A percentile compares a stretch with the other conserved stretches of the same genome.
These are phyloP conservation scores for Sarcophaga peregrina DNA, from an alignment of 1,140 invertebrate species.

Conservation along the genomic window DNA sequence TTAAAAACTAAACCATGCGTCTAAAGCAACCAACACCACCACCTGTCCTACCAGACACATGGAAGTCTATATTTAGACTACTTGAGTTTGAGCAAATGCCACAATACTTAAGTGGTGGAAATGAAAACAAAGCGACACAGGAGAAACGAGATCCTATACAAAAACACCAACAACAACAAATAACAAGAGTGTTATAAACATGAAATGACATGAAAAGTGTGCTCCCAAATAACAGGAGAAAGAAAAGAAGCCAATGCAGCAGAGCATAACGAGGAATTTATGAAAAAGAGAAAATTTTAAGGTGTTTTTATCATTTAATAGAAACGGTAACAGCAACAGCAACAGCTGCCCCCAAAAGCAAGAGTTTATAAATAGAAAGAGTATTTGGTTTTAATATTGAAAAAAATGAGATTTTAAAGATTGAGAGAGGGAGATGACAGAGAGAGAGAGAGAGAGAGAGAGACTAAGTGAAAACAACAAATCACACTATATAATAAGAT, in stretches of 20 bases:
- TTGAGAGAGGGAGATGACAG: not conserved
- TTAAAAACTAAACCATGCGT: too few relatives aligned
- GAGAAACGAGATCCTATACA: not conserved
- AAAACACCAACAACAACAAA: slow-evolving; percentile 2
- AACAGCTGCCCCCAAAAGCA: not conserved
- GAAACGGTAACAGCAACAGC: not conserved
- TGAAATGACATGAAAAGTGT: slow-evolving; percentile 39
- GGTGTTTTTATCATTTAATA: not conserved
- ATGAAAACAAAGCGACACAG: not conserved
- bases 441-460: not conserved
- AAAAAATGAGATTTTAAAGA: not conserved
- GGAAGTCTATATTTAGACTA: slow-evolving; percentile 38
- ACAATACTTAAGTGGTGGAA: not conserved
- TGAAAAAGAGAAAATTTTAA: not conserved
- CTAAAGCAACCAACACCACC: not conserved
- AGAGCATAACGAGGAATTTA: slow-evolving; percentile 13
- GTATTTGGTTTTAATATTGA: not conserved
- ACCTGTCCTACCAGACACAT: slow-evolving; percentile 32
- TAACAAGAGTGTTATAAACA: slow-evolving; percentile 12
- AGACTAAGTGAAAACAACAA: not conserved
- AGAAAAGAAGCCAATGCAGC: slow-evolving; percentile 16
- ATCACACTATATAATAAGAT: slow-evolving; percentile 2
- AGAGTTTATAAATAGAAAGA: not conserved
- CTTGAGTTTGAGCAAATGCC: slow-evolving; percentile 14
- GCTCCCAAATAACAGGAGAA: slow-evolving; percentile 19